These are phyloP conservation scores for Halichondria panicea DNA, from an alignment of 37 sponge, comb jelly and placozoan species.

Conservation along the genomic window DNA sequence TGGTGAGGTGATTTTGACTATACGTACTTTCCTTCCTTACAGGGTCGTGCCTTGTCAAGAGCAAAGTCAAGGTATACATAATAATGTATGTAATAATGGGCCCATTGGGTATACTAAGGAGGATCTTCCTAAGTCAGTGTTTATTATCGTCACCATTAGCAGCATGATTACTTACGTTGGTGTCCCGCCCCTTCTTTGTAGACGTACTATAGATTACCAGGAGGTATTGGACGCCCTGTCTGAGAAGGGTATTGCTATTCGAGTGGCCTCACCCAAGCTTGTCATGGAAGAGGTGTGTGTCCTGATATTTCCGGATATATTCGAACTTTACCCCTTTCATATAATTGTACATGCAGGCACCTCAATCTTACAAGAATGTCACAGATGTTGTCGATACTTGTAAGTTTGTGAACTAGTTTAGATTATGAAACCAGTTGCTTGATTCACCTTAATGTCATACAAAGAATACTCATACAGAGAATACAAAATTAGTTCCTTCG, in stretches of 20 bases:
- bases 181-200: background rate
- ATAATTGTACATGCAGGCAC: conserved; percentile 65
- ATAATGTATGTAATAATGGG: background rate
- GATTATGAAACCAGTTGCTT: background rate
- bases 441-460: background rate
- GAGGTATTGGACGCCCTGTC: conserved; percentile 80
- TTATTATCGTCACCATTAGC: background rate
- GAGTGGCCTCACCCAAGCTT: conserved; percentile 98
- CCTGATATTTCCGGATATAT: background rate
- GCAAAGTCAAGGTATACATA: conserved; percentile 84
- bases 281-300: conserved; percentile 96
- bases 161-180: too few relatives aligned
- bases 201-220: conserved; percentile 87
- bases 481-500: too few relatives aligned
- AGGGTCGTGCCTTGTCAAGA: conserved; percentile 82
- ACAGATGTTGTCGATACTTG: conserved; percentile 98
- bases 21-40: background rate
- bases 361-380: conserved; percentile 99
- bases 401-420: conserved; percentile 29
- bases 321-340: background rate
- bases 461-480: background rate
- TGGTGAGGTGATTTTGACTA: background rate
- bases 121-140: background rate
- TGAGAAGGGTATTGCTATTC: conserved; percentile 90
- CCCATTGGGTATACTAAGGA: background rate